These are phyloP conservation scores for Condylura cristata DNA, from an alignment of 2,113 vertebrate genomes.

Conservation along the genomic window DNA sequence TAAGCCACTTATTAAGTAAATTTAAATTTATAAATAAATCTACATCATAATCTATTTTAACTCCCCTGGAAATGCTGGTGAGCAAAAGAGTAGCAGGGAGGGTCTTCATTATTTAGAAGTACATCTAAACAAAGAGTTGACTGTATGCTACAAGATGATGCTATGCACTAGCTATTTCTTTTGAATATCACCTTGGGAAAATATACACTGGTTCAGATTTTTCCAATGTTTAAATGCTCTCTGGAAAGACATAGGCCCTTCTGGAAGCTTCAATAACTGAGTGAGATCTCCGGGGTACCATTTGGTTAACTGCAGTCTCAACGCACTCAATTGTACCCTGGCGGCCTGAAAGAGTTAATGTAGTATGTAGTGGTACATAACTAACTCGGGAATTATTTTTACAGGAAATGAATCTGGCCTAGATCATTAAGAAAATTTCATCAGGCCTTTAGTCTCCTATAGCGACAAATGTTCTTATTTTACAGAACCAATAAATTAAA, in stretches of 20 bases:
- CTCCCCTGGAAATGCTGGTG: neutral
- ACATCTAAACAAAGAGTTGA: conserved; percentile 5
- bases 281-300: conserved; percentile 36
- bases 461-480: conserved; percentile 18
- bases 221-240: conserved; percentile 57
- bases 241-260: conserved; percentile 45
- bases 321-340: conserved; percentile 24
- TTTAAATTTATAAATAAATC: conserved; percentile 13
- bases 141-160: conserved; percentile 25
- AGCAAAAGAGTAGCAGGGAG: neutral
- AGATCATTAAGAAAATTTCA: conserved; percentile 34
- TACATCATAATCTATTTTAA: neutral
- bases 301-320: conserved; percentile 67
- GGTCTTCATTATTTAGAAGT: neutral
- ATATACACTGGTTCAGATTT: conserved; percentile 33
- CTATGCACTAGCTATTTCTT: neutral
- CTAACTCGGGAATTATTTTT: neutral
- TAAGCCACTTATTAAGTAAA: neutral
- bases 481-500: conserved; percentile 18
- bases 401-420: neutral
- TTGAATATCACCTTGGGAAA: conserved; percentile 50
- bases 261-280: conserved; percentile 64
- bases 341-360: conserved; percentile 61
- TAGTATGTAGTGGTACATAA: neutral
- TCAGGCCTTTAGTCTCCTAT: neutral